phyloP scores from a whole-genome alignment of 2,113 vertebrate species.

The Chloropsis hardwickii region DNA sequence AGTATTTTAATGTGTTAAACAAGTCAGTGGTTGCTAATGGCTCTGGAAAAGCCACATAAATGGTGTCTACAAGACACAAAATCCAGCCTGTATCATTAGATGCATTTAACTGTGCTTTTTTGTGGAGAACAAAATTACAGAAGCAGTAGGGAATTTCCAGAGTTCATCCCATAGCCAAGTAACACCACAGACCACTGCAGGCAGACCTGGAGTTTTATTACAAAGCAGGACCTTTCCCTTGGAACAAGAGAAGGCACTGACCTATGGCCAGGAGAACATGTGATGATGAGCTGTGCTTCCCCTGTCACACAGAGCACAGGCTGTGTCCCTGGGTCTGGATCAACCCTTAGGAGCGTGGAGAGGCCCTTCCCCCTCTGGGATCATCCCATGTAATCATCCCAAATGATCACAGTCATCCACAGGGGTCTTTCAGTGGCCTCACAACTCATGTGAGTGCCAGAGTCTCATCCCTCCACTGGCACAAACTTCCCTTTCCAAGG shows the following conservation, averaged over 20 bases:
- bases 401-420: background rate
- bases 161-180: background rate
- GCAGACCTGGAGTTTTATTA: background rate
- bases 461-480: background rate
- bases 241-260: background rate
- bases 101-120: constrained; percentile 21
- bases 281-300: background rate
- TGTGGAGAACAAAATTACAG: constrained; percentile 23
- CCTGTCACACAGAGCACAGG: background rate
- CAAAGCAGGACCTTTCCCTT: background rate
- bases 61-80: constrained; percentile 7
- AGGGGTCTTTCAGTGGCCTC: background rate
- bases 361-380: background rate
- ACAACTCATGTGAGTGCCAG: rapidly evolving
- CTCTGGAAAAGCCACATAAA: constrained; percentile 36
- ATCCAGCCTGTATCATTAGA: constrained; percentile 10
- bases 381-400: background rate
- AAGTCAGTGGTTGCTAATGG: constrained; percentile 19
- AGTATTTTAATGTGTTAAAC: constrained; percentile 17
- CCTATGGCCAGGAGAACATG: background rate
- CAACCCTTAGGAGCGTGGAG: rapidly evolving
- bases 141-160: constrained; percentile 54
- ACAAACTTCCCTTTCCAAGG: background rate
- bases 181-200: background rate
- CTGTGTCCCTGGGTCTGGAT: rapidly evolving